A percentile compares a stretch with the other conserved stretches of the same genome.
phyloP scores from a whole-genome alignment of 2,113 vertebrate species.

The Sander vitreus region DNA sequence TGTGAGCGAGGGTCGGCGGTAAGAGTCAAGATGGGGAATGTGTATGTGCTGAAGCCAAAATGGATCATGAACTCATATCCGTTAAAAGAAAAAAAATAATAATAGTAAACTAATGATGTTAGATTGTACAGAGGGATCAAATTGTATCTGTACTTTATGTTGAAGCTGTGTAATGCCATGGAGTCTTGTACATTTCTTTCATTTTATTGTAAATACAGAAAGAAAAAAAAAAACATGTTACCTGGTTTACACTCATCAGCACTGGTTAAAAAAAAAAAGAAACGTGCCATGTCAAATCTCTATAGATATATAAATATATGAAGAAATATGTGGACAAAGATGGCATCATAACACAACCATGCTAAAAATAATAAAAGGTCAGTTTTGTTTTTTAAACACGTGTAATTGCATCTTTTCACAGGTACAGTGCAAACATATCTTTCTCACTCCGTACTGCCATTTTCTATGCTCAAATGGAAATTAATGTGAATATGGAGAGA shows the following conservation, averaged over 20 bases:
- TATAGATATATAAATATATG: slow-evolving; percentile 84
- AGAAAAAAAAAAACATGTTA: slow-evolving; percentile 80
- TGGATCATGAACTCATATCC: slow-evolving; percentile 84
- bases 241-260: slow-evolving; percentile 91
- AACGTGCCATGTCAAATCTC: slow-evolving; percentile 90
- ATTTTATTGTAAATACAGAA: slow-evolving; percentile 95
- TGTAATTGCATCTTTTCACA: slow-evolving; percentile 78
- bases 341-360: slow-evolving; percentile 79
- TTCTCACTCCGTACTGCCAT: background rate
- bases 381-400: slow-evolving; percentile 87
- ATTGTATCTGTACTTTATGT: slow-evolving; percentile 93
- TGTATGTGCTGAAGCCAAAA: slow-evolving; percentile 89
- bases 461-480: background rate
- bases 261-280: slow-evolving; percentile 84
- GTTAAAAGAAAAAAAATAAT: slow-evolving; percentile 81
- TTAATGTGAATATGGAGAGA: background rate
- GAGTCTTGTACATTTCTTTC: slow-evolving; percentile 96
- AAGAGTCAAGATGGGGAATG: slow-evolving; percentile 83
- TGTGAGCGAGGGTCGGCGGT: slow-evolving; percentile 89
- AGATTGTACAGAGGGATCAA: slow-evolving; percentile 94
- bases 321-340: slow-evolving; percentile 76
- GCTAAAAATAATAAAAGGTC: slow-evolving; percentile 84
- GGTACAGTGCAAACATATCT: background rate
- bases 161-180: slow-evolving; percentile 90
- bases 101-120: slow-evolving; percentile 88